These are phyloP conservation scores for Channa striata DNA, from an alignment of 2,797 vertebrate species.

Conservation along the genomic window DNA sequence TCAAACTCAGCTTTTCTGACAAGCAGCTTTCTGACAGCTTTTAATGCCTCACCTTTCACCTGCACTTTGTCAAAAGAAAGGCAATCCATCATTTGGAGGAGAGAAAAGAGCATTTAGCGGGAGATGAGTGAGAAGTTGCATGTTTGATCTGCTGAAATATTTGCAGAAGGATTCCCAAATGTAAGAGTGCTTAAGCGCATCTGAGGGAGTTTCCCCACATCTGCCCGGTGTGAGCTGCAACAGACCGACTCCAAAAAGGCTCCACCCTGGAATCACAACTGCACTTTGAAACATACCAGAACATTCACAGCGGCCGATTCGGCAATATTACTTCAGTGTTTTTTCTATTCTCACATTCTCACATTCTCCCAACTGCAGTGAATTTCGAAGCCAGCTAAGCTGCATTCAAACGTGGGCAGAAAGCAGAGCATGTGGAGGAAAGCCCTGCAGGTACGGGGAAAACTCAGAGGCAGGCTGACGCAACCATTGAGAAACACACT, in stretches of 20 bases:
- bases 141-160: conserved; percentile 78
- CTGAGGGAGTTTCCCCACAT: conserved; percentile 75
- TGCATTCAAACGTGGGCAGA: too few species aligned
- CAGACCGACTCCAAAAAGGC: conserved; percentile 18
- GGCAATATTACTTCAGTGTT: background rate
- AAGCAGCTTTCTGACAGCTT: conserved; percentile 59
- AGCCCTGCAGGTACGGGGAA: too few species aligned
- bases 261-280: conserved; percentile 42
- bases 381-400: too few species aligned
- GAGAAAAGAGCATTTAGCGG: conserved; percentile 69
- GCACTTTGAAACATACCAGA: conserved; percentile 25
- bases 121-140: conserved; percentile 79
- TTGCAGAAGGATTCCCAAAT: conserved; percentile 72
- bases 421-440: too few species aligned
- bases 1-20: conserved; percentile 53
- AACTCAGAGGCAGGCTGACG: too few species aligned
- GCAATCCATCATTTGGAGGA: conserved; percentile 70
- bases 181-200: conserved; percentile 55
- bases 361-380: too few species aligned
- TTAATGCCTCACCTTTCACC: conserved; percentile 76
- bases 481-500: too few species aligned
- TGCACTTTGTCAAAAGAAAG: conserved; percentile 66
- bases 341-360: too few species aligned
- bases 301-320: background rate
- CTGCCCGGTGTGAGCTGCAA: conserved; percentile 47